phyloP scores from a whole-genome alignment of 2,113 vertebrate genomes.

The Oplegnathus fasciatus region DNA sequence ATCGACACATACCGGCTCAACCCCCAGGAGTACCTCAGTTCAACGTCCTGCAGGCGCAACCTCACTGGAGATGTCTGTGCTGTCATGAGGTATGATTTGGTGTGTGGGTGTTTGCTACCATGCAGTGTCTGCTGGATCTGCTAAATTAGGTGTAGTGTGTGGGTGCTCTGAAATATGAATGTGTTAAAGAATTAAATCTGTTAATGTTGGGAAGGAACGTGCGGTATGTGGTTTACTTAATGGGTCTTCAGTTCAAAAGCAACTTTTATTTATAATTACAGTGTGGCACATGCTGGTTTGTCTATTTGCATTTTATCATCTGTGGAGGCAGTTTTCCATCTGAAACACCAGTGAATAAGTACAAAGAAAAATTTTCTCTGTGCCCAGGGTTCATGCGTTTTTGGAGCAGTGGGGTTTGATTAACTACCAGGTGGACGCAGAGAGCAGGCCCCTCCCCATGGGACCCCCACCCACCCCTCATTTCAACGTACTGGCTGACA shows the following conservation, averaged over 20 bases:
- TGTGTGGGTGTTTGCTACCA: conserved; percentile 32
- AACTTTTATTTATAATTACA: not conserved
- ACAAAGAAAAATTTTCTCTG: not conserved
- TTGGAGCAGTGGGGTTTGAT: conserved; percentile 98
- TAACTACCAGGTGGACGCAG: conserved; percentile 98
- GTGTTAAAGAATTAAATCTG: conserved; percentile 23
- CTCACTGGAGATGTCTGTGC: conserved; percentile 97
- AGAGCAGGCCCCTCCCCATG: conserved; percentile 96
- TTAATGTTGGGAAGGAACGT: not conserved
- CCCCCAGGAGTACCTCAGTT: conserved; percentile 97
- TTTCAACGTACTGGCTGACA: conserved; percentile 94
- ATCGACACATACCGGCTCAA: conserved; percentile 97
- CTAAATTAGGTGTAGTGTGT: conserved; percentile 14
- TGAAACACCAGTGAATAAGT: not conserved
- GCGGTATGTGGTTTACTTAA: not conserved
- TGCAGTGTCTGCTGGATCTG: not conserved
- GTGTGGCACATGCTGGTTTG: not conserved
- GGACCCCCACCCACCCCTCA: conserved; percentile 97
- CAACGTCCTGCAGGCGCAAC: conserved; percentile 94
- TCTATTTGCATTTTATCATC: conserved; percentile 6
- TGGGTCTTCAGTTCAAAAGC: not conserved
- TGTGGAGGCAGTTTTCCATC: not conserved
- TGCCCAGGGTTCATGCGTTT: conserved; percentile 92
- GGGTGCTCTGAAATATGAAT: conserved; percentile 10
- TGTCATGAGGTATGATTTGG: conserved; percentile 90